Evolutionary conservation across 92 coral and sea anemone genomes (phyloP), one percentile per base, ranked within the genome.

Genomic region (Palythoa caribaeorum): DNA sequence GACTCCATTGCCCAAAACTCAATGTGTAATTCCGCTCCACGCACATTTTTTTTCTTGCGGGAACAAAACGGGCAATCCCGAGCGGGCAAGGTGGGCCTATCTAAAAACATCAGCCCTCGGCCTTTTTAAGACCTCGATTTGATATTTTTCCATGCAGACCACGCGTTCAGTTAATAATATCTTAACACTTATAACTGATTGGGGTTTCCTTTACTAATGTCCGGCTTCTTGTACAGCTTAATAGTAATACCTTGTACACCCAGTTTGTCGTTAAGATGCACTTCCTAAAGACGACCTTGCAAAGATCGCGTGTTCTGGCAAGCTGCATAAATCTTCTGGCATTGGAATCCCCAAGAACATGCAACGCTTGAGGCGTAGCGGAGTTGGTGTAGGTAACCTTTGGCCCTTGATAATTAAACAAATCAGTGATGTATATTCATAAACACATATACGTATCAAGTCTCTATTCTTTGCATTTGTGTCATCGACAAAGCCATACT

Each of bases 301-400:
- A 90, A 36, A 90, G 68, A 8, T 74, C 63, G 3, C 83, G 83
- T 19, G 70, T 80, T 59, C 35, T 72, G 39, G 88, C 81, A 47
- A 79, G 77, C n/a, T 53, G 53, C 73, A 80, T 73, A 70, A 90
- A 85, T 28, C 92, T 38, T 15, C 90, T 78, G 1, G 87, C 92
- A 68, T 90, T 88, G 35, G 92, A 90, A 35, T 90, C 92, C 1
- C 92, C 92, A 62, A 85, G 76, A 40, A 86, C 63, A 83, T 88
- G 88, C 81, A 90, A 6, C 14, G 83, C 71, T 21, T 90, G 35
- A 44, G 71, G 63, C 7, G 54, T 19, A 47, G 47, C 44, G 73
- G 86, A 20, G 14, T 19, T 44, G 11, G 17, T 81, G 76, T 63
- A 81, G 20, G 38, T 44, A 10, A 19, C 59, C 0, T 14, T 44